Base-by-base conservation (phyloP, 2,797 vertebrate species). In the Pangasius larnaudii region DNA sequence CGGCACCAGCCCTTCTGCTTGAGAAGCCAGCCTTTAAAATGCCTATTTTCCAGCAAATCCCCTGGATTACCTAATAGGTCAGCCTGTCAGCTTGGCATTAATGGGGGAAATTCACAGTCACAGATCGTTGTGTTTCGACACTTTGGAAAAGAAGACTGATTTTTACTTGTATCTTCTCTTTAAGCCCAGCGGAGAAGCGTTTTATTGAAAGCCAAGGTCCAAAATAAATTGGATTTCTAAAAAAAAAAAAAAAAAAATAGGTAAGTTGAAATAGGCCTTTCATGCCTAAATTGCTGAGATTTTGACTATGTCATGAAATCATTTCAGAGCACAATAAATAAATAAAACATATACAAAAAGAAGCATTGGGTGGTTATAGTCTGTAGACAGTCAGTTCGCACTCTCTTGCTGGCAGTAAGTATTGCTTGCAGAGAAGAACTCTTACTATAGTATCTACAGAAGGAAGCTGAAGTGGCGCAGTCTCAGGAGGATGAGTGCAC, bases 61-160 rank as follows among this genome's bases (percentile, higher is more conserved):
- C 91, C 19, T 9, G 92, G 95, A 95, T 96, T 95, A 96, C 93
- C 93, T 93, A 93, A 96, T 95, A 95, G 95, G 95, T 95, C 95
- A 95, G 91, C 59, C 90, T 90, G 90, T 90, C 92, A 94, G 93
- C 89, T 88, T 75, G 89, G 92, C 92, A 95, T 93, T 90, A 87
- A 67, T 84, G 53, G 49, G n/a, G 39, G 84, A 89, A 90, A 91
- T 91, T 87, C 88, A 87, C 77, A 89, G 84, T 89, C 88, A 86
- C 88, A 90, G 75, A 90, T 86, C 85, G 81, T 78, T 81, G 53
- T 84, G 82, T 84, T 90, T 91, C 6, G 78, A 89, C 63, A 86
- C 84, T 89, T 88, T 56, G 77, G 69, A 72, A 67, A 85, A 83
- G 42, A 84, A 59, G 90, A 88, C 58, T 87, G 30, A 78, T 85